These are phyloP conservation scores for Heliornis fulica DNA, from an alignment of 2,113 vertebrate genomes.

Conservation along the genomic window DNA sequence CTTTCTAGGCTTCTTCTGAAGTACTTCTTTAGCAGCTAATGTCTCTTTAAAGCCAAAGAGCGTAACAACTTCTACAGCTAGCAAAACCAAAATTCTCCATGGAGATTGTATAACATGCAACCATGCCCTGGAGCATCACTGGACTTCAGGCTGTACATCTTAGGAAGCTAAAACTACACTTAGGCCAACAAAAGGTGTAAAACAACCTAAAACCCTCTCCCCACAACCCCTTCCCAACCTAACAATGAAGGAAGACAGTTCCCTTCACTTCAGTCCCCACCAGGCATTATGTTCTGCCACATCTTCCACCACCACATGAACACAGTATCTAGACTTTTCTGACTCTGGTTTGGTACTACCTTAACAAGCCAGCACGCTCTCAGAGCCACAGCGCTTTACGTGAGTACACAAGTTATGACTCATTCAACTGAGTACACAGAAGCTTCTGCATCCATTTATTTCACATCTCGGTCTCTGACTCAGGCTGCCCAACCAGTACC, in stretches of 20 bases:
- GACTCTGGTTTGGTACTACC: background rate
- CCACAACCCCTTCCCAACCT: no score
- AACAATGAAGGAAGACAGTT: fast-evolving
- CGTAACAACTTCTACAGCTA: background rate
- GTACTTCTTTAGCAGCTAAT: background rate
- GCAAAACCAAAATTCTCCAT: background rate
- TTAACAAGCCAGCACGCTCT: no score
- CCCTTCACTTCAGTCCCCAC: no score
- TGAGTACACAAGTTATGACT: background rate
- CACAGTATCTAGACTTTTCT: fast-evolving
- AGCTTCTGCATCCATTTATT: background rate
- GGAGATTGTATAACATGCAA: background rate
- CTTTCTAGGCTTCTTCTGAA: background rate
- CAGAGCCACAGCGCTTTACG: background rate
- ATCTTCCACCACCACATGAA: fast-evolving
- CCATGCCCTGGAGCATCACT: background rate
- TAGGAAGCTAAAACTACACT: background rate
- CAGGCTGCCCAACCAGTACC: background rate
- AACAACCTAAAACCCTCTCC: background rate
- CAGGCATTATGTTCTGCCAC: fast-evolving
- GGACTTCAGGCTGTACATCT: background rate
- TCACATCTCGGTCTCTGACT: background rate
- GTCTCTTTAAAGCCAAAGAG: background rate
- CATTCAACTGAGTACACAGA: background rate
- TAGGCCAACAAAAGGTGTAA: background rate